These are phyloP conservation scores for Selene dorsalis DNA, from an alignment of 2,797 vertebrate genomes.

Conservation along the genomic window DNA sequence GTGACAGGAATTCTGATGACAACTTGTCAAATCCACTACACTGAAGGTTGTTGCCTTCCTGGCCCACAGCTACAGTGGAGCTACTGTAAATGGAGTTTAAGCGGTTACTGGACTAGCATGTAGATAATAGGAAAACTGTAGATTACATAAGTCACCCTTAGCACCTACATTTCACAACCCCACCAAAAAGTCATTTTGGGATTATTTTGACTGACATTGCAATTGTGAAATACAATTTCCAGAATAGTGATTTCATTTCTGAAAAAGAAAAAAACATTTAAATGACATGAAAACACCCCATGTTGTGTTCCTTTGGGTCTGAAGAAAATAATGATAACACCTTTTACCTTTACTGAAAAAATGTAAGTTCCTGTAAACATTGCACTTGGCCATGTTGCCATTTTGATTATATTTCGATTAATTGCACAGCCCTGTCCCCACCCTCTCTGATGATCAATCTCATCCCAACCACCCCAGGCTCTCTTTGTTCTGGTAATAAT, in stretches of 20 bases:
- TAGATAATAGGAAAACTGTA: conserved; percentile 16
- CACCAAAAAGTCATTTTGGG: too few relatives aligned
- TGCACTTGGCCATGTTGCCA: too few relatives aligned
- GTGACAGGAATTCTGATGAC: conserved; percentile 3
- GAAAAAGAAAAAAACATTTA: too few relatives aligned
- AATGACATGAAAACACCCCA: too few relatives aligned
- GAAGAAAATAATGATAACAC: too few relatives aligned
- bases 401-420: too few relatives aligned
- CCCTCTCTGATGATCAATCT: conserved; percentile 1
- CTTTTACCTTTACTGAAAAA: too few relatives aligned
- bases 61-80: neutral
- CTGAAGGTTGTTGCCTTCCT: neutral
- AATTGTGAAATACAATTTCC: too few relatives aligned
- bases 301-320: too few relatives aligned
- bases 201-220: too few relatives aligned
- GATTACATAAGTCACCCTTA: conserved; percentile 6
- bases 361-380: too few relatives aligned
- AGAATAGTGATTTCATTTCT: too few relatives aligned
- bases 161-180: conserved; percentile 1
- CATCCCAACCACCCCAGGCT: conserved; percentile 1
- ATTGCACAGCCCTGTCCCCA: neutral
- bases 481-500: conserved; percentile 18
- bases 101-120: neutral
- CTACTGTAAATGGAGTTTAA: neutral
- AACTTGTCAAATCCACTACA: conserved; percentile 13